These are phyloP conservation scores for Euleptes europaea DNA, from an alignment of 2,113 vertebrate species.

Conservation along the genomic window DNA sequence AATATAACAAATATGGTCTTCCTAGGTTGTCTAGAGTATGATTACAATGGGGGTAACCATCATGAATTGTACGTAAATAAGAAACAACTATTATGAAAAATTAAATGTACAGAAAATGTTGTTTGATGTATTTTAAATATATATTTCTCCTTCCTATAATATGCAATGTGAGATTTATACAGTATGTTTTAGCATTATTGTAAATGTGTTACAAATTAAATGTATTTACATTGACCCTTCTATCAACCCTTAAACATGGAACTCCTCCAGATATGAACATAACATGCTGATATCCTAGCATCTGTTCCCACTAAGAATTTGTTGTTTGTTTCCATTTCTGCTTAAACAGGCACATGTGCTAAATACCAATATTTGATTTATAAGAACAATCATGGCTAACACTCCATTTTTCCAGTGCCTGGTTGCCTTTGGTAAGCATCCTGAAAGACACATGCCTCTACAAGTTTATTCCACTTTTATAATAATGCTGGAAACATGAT, in stretches of 20 bases:
- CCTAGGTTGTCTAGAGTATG: background rate
- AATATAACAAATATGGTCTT: background rate
- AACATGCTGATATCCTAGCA: slow-evolving; percentile 22
- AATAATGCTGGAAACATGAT: slow-evolving; percentile 51
- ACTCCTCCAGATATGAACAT: slow-evolving; percentile 32
- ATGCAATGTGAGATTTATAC: background rate
- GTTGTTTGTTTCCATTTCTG: slow-evolving; percentile 23
- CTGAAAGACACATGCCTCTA: background rate
- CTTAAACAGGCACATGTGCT: background rate
- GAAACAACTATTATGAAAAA: background rate
- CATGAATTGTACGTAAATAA: background rate
- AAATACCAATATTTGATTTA: background rate
- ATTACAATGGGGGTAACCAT: background rate
- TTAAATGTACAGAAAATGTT: background rate
- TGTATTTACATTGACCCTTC: background rate
- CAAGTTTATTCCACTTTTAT: slow-evolving; percentile 42
- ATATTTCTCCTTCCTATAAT: background rate
- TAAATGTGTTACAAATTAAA: background rate
- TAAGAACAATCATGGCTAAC: background rate
- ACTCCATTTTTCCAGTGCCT: fast-evolving
- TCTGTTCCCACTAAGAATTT: slow-evolving; percentile 28
- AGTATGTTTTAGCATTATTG: slow-evolving; percentile 23
- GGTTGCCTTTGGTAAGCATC: background rate
- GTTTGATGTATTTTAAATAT: background rate
- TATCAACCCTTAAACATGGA: background rate